Evolutionary conservation across 2,888 invertebrate genomes (phyloP).

Genomic region (Girardia tigrina): DNA sequence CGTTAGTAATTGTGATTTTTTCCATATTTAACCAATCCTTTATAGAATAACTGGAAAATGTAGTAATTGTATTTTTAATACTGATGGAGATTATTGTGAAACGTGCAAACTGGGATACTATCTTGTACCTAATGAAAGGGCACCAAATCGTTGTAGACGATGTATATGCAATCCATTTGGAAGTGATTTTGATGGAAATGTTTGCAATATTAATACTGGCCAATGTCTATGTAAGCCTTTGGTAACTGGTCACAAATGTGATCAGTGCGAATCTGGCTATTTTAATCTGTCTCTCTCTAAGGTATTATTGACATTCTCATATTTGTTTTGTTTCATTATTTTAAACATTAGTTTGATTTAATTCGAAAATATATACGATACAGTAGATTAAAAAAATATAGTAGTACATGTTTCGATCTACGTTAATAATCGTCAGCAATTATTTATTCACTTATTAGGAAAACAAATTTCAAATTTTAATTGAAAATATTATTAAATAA

Average conservation of each 20-base stretch:
- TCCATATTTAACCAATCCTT: not conserved
- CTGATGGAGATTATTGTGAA: conserved; percentile 77
- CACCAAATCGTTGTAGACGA: conserved; percentile 68
- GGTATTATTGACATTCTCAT: not conserved
- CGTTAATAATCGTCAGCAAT: too few relatives aligned
- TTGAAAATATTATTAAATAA: too few relatives aligned
- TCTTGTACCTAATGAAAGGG: conserved; percentile 76
- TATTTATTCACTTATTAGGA: too few relatives aligned
- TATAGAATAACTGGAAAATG: conserved; percentile 76
- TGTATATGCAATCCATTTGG: conserved; percentile 77
- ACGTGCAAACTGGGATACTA: conserved; percentile 78
- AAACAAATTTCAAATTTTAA: too few relatives aligned
- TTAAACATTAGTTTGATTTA: not conserved
- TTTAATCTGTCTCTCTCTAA: not conserved
- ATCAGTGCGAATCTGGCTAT: conserved; percentile 40
- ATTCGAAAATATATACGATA: too few relatives aligned
- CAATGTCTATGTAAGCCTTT: conserved; percentile 47
- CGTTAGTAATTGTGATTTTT: not conserved
- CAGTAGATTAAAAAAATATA: too few relatives aligned
- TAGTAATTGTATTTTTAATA: conserved; percentile 85
- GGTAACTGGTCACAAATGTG: conserved; percentile 46
- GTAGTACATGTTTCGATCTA: too few relatives aligned
- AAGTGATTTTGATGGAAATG: conserved; percentile 42
- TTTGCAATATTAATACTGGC: conserved; percentile 45
- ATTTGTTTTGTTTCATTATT: not conserved